Percentiles rank a stretch among this genome's conserved stretches.
Evolutionary conservation across 2,888 invertebrate genomes (phyloP).

Genomic region (Tachina fera): DNA sequence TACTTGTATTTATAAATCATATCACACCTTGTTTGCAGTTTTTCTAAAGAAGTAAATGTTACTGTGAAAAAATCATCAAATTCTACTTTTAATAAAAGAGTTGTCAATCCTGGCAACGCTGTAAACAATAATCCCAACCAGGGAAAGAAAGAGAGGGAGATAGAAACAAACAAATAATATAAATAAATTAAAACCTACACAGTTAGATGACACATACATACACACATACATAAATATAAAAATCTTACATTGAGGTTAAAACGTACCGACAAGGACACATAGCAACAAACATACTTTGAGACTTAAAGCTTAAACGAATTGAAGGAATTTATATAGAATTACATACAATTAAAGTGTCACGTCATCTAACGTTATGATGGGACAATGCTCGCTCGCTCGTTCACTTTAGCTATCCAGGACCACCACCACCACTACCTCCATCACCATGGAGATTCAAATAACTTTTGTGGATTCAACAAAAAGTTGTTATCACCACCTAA

Average conservation of each 20-base stretch:
- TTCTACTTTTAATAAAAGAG: too few relatives aligned
- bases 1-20: too few relatives aligned
- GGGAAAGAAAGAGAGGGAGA: background rate
- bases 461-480: constrained; percentile 23
- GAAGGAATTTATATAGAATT: constrained; percentile 16
- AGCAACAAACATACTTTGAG: background rate
- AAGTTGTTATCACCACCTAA: constrained; percentile 46
- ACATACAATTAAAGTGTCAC: constrained; percentile 59
- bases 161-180: too few relatives aligned
- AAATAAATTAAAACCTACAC: background rate
- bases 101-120: too few relatives aligned
- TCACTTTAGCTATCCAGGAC: background rate
- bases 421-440: background rate
- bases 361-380: constrained; percentile 40
- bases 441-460: constrained; percentile 3
- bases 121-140: background rate
- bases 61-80: too few relatives aligned
- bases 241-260: background rate
- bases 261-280: background rate
- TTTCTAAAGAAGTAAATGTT: too few relatives aligned
- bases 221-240: background rate
- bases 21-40: too few relatives aligned
- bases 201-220: background rate
- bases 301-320: background rate
- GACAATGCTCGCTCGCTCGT: background rate